These are phyloP conservation scores for Nestor notabilis DNA, from an alignment of 2,113 vertebrate species.

Conservation along the genomic window DNA sequence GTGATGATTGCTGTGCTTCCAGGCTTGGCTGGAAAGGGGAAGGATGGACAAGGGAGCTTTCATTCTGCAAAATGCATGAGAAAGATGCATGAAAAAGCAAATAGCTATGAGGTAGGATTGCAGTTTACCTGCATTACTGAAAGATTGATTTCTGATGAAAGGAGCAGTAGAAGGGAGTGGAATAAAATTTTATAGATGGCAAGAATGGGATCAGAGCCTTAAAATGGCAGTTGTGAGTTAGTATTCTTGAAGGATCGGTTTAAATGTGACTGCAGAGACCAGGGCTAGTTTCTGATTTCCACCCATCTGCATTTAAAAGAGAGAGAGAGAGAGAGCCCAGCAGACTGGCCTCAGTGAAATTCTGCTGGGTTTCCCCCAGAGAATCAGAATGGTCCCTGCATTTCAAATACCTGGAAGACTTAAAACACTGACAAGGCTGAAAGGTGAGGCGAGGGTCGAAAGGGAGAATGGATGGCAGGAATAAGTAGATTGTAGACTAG, in stretches of 20 bases:
- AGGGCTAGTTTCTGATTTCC: neutral
- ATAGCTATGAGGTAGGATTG: neutral
- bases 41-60: neutral
- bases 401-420: conserved; percentile 5
- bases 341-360: neutral
- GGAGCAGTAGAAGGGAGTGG: neutral
- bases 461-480: neutral
- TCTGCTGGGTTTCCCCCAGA: neutral
- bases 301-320: neutral
- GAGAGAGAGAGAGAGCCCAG: neutral
- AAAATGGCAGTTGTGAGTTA: conserved; percentile 53
- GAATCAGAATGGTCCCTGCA: neutral
- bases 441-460: neutral
- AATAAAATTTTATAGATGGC: conserved; percentile 30
- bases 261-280: conserved; percentile 10
- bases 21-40: neutral
- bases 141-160: conserved; percentile 35
- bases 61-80: neutral
- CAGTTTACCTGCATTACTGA: neutral
- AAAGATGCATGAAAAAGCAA: neutral
- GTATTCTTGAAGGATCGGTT: conserved; percentile 31
- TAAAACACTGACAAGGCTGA: conserved; percentile 12
- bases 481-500: conserved; percentile 7
- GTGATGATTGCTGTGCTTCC: neutral
- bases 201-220: conserved; percentile 13